Base-by-base conservation (phyloP, 2,888 invertebrate genomes). In the Ectemnius cavifrons region DNA sequence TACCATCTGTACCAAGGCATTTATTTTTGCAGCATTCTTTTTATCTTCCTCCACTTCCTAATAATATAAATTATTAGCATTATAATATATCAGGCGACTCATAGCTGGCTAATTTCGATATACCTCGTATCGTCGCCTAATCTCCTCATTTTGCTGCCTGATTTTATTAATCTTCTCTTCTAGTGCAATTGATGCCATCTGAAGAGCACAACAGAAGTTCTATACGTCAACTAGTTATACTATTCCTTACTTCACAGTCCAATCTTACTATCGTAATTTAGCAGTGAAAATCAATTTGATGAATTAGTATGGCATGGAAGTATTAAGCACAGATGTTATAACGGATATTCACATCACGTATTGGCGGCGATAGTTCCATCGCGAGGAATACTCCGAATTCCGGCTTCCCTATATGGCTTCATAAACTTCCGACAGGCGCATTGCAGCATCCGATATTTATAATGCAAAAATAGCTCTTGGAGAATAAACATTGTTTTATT, bases 11-110 rank as follows among this genome's bases (percentile, higher is more conserved):
- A 91, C 90, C 78, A 91, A 79, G 11, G 92, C 92, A 80, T 92
- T 91, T 47, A 86, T 75, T 79, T 91, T 90, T 0, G 91, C 90
- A 58, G 92, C 92, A 83, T 89, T 88, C 71, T 91, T 87, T 67
- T 91, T 91, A 82, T 92, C 92, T 14, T 90, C 91, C 80, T 91
- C 91, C 5, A 91, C 91, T 85, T 91, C 92, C 90, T 90, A 59
- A 45, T 2, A 27, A 52, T 8, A 23, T 27, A 63, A 56, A 46
- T n/a, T 0, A 59, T 45, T 49, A 14, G 18, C 13, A n/a, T 49
- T 4, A n/a, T n/a, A 64, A 18, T 6, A 65, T 5, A 45, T 18
- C 0, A n/a, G 13, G 49, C n/a, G 23, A 11, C 18, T 47, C 2
- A 45, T 14, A 13, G n/a, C 14, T 27, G 16, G 11, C n/a, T 49